A percentile compares a stretch with the other conserved stretches of the same genome.
Conservation (phyloP, 2,113 vertebrate genomes). For the Sus scrofa region T2T-Sscrofa CM000812.6:150620001-150620500, state of each 20-base stretch:
- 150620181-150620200: no score
- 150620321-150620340: not conserved
- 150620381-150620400: not conserved
- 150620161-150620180: not conserved
- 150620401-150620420: not conserved
- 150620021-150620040: not conserved
- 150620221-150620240: no score
- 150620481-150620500: not conserved
- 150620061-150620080: not conserved
- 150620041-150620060: not conserved
- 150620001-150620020: not conserved
- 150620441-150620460: not conserved
- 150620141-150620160: not conserved
- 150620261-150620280: no score
- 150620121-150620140: not conserved
- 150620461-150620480: not conserved
- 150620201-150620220: no score
- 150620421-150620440: not conserved
- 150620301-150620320: not conserved
- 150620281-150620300: no score
- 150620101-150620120: not conserved
- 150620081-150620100: not conserved
- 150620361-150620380: not conserved
- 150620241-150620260: no score
- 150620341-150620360: not conserved